Evolutionary conservation across 2,888 invertebrate species (phyloP), one percentile per base, ranked within the genome.

Genomic region (Volucella inanis): DNA sequence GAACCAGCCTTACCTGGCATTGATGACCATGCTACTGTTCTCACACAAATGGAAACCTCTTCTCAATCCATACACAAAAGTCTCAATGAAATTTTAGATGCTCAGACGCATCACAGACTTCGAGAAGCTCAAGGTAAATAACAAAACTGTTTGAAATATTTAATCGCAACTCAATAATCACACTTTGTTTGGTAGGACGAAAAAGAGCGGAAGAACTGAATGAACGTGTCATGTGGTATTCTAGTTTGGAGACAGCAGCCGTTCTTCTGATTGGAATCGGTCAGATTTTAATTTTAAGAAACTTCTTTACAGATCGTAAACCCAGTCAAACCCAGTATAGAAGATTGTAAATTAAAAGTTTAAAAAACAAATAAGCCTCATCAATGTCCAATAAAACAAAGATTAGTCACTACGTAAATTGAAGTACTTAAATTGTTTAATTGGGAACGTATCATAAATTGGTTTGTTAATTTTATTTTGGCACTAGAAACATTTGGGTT

Each of bases 131-230:
- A 98, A 91, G 96, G 92, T 74, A 79, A 61, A 9, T 15, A 41
- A 8, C 3, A 14, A 31, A 11, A 31, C 2, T 4, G 38, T 65
- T 2, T 4, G 22, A 49, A 47, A 64, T 43, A n/a, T 31, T 15
- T 31, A n/a, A 31, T 65, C 1, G n/a, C 38, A 15, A 10, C 38
- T 38, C 38, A 39, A n/a, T 14, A 39, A 52, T n/a, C 3, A 45
- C 12, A 12, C 6, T 10, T 41, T 8, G 14, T n/a, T 39, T 52
- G 47, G 3, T 45, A 89, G 89, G 98, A 65, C 95, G 99, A 68
- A 98, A 98, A 90, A 94, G 98, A 79, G 99, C 99, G 0, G 99
- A 99, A 93, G 98, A 99, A 91, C 93, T 99, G 71, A 99, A 99
- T 89, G 98, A 98, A 91, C 94, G 97, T 89, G 99, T 99, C 9